Evolutionary conservation across 2,888 invertebrate species (phyloP).

Genomic region (Neoaliturus tenellus): DNA sequence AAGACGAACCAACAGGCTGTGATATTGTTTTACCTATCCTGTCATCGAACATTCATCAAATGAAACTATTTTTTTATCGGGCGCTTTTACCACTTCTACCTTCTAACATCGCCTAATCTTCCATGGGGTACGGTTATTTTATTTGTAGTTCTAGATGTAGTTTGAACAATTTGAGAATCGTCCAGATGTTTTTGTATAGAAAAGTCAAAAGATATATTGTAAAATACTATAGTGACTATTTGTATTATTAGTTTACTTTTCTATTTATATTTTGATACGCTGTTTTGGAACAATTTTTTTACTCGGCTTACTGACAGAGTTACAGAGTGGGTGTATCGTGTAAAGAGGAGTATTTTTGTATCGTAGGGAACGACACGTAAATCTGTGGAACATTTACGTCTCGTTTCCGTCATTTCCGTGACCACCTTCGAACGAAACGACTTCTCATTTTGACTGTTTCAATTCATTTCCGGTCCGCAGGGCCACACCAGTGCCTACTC

Average conservation of each 20-base stretch:
- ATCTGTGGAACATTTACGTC: constrained; percentile 43
- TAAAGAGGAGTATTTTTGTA: constrained; percentile 32
- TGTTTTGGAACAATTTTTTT: constrained; percentile 1
- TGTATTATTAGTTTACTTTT: constrained; percentile 45
- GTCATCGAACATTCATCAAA: constrained; percentile 24
- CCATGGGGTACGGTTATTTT: constrained; percentile 23
- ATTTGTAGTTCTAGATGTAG: constrained; percentile 15
- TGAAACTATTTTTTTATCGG: constrained; percentile 45
- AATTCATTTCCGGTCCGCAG: constrained; percentile 45
- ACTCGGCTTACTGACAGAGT: neutral
- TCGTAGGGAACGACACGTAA: neutral
- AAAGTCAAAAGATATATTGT: constrained; percentile 38
- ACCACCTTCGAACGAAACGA: constrained; percentile 35
- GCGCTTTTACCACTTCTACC: neutral
- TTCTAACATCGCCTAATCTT: constrained; percentile 24
- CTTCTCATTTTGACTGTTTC: neutral
- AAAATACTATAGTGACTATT: no score
- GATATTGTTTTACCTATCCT: constrained; percentile 45
- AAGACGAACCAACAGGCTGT: constrained; percentile 17
- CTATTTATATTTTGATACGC: constrained; percentile 53
- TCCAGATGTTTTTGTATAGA: constrained; percentile 40
- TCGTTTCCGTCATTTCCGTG: neutral
- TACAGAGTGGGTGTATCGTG: constrained; percentile 39
- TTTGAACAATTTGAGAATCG: constrained; percentile 9
- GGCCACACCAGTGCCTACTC: constrained; percentile 37